Base-by-base conservation (phyloP, 2,113 vertebrate species). In the Globicephala melas region DNA sequence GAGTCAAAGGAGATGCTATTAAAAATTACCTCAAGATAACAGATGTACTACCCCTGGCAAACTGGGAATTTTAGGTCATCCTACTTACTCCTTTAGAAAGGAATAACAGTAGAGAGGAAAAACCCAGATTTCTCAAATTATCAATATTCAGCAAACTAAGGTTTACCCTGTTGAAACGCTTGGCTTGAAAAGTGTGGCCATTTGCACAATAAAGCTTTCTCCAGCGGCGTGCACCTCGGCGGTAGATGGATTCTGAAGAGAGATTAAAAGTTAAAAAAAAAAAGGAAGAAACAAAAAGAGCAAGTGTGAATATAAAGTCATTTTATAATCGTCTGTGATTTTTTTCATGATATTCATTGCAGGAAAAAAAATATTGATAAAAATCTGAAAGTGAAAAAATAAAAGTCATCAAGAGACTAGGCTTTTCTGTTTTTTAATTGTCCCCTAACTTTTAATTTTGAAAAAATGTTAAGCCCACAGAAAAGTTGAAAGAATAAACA, bases 161-260 rank as follows among this genome's bases (percentile, higher is more conserved):
- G 11, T 82, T 98, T 98, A 99, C 99, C 99, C 99, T 99, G 98
- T 99, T 99, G 97, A 99, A 99, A 97, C 99, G 99, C 95, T 99
- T 99, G 96, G 99, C 99, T 99, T 99, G 99, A 98, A 99, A 99
- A 98, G 99, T 99, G 84, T 99, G 99, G 93, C 99, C 99, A 73
- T 99, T 99, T 98, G 99, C 99, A 98, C 99, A 99, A 95, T 99
- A 99, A 74, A 99, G 99, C 97, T 99, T 99, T 98, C 99, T 99
- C 99, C 99, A 99, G 94, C 99, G 99, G 77, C 99, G 99, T 1
- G 99, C 99, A 92, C 99, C 99, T 94, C 99, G 98, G 44, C 99
- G 99, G 98, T 99, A 99, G 98, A 99, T 99, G n/a, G 99, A 99
- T 97, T 99, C 99, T 99, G 98, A 89, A 94, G 77, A 95, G 73